Evolutionary conservation across 2,797 vertebrate species (phyloP).

Genomic region (Phrynocephalus guinanensis): DNA sequence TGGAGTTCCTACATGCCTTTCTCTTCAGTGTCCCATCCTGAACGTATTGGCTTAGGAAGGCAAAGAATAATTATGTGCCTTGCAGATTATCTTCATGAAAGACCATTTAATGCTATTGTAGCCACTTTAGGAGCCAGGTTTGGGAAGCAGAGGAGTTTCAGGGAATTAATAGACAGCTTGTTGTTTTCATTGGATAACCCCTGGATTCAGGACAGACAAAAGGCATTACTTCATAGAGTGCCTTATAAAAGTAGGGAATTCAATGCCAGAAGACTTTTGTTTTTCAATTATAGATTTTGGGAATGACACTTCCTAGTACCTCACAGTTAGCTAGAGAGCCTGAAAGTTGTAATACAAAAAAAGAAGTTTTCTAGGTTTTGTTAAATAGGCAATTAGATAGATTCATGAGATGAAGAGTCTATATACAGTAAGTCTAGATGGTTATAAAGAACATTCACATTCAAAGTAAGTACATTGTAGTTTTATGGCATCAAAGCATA

Average conservation of each 20-base stretch:
- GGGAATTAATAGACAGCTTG: too few species aligned
- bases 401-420: too few species aligned
- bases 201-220: background rate
- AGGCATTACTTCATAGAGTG: background rate
- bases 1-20: background rate
- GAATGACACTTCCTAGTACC: background rate
- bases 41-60: background rate
- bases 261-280: background rate
- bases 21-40: background rate
- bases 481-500: too few species aligned
- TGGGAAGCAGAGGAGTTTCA: too few species aligned
- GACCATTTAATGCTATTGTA: background rate
- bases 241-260: background rate
- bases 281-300: background rate
- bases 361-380: too few species aligned
- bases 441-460: background rate
- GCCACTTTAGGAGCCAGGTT: background rate
- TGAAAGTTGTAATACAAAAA: too few species aligned
- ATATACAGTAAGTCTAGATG: too few species aligned
- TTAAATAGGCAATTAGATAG: too few species aligned
- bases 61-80: background rate
- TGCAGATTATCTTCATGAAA: background rate
- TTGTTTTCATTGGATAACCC: too few species aligned
- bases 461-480: background rate
- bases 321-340: too few species aligned